Evolutionary conservation across 1,140 invertebrate genomes (phyloP).

Genomic region (Hypothenemus hampei): DNA sequence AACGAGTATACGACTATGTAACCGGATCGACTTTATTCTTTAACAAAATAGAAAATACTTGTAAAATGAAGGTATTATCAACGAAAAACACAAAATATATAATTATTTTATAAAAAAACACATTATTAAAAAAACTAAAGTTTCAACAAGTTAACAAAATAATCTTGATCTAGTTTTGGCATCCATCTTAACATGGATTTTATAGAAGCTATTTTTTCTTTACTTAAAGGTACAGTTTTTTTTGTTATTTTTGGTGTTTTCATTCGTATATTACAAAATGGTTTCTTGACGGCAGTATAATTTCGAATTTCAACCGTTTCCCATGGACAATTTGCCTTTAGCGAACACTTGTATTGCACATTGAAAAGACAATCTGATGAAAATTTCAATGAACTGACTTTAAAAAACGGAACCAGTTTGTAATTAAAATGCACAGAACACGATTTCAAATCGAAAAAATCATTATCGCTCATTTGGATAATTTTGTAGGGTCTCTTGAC

Average conservation of each 20-base stretch:
- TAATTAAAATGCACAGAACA: constrained; percentile 15
- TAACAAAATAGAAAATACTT: too few relatives aligned
- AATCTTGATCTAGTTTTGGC: neutral
- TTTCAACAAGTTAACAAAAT: too few relatives aligned
- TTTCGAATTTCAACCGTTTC: neutral
- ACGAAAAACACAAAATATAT: too few relatives aligned
- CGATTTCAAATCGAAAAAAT: constrained; percentile 25
- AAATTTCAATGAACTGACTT: neutral
- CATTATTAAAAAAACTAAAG: too few relatives aligned
- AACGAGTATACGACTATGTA: too few relatives aligned
- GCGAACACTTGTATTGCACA: neutral
- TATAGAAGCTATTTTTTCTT: neutral
- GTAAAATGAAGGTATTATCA: too few relatives aligned
- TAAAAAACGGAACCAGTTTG: constrained; percentile 16
- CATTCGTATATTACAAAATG: neutral
- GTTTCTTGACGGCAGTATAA: neutral
- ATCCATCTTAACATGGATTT: neutral
- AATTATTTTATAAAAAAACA: too few relatives aligned
- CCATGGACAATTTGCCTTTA: neutral
- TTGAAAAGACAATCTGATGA: neutral
- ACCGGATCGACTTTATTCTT: too few relatives aligned
- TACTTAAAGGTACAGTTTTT: neutral
- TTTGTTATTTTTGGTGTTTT: neutral
- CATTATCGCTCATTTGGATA: constrained; percentile 15
- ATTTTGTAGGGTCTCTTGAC: constrained; percentile 17